Percentiles rank a stretch among this genome's conserved stretches.
phyloP scores from a whole-genome alignment of 2,113 vertebrate species.

The Myocastor coypus region DNA sequence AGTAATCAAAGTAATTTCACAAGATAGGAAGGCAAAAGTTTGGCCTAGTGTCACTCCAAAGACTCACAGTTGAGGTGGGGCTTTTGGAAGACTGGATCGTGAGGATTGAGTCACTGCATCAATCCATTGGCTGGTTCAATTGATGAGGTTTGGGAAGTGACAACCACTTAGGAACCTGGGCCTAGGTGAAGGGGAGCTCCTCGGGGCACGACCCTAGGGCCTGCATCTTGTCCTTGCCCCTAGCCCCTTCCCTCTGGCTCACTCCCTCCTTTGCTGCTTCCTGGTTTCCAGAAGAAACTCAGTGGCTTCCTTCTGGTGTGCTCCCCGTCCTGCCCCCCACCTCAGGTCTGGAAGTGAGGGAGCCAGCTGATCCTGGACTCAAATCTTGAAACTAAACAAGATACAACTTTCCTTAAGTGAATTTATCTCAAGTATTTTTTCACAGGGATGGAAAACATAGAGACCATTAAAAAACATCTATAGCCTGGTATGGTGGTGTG shows the following conservation, averaged over 20 bases:
- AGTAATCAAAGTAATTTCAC: slow-evolving; percentile 30
- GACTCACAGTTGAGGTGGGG: neutral
- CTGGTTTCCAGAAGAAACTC: neutral
- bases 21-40: neutral
- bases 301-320: neutral
- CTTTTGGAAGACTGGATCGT: neutral
- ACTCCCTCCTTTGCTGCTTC: neutral
- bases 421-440: neutral
- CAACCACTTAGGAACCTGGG: neutral
- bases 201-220: neutral
- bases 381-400: neutral
- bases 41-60: neutral
- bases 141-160: neutral
- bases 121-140: neutral
- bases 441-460: neutral
- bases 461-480: neutral
- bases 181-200: neutral
- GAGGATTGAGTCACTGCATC: neutral
- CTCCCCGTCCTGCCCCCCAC: neutral
- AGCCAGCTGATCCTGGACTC: neutral
- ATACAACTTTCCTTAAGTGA: neutral
- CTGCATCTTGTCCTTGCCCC: neutral
- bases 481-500: neutral
- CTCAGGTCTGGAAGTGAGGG: neutral
- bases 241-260: neutral